Conservation (phyloP, 2,113 vertebrate species). For the Oncorhynchus kisutch region DNA sequence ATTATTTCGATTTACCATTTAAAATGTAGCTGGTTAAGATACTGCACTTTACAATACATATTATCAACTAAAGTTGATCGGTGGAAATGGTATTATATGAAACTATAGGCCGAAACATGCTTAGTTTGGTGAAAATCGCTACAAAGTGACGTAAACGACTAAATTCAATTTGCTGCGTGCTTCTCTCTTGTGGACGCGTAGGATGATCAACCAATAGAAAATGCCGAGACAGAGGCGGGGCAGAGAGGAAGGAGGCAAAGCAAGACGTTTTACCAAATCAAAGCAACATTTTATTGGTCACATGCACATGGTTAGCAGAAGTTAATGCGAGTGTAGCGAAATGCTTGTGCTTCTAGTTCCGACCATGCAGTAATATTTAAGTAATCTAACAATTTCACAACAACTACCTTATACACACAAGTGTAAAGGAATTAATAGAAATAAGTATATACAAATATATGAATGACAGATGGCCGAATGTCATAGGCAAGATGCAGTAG, state of each 20-base stretch:
- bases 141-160: not conserved
- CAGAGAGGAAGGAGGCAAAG: not conserved
- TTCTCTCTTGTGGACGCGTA: slow-evolving; percentile 48
- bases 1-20: slow-evolving; percentile 8
- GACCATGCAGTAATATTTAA: too few relatives aligned
- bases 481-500: too few relatives aligned
- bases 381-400: too few relatives aligned
- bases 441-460: too few relatives aligned
- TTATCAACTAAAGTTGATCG: not conserved
- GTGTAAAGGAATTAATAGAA: too few relatives aligned
- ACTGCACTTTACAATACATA: not conserved
- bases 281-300: too few relatives aligned
- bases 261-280: not conserved
- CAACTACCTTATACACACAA: too few relatives aligned
- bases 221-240: slow-evolving; percentile 42
- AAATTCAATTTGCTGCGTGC: not conserved
- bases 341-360: too few relatives aligned
- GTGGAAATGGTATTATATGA: not conserved
- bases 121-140: not conserved
- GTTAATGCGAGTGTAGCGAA: too few relatives aligned
- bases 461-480: too few relatives aligned
- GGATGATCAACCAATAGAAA: slow-evolving; percentile 57
- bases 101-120: not conserved
- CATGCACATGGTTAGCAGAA: too few relatives aligned
- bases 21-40: not conserved